A percentile compares a stretch with the other conserved stretches of the same genome.
Evolutionary conservation across 2,888 invertebrate genomes (phyloP).

Genomic region (Flabesymbios commensalis): DNA sequence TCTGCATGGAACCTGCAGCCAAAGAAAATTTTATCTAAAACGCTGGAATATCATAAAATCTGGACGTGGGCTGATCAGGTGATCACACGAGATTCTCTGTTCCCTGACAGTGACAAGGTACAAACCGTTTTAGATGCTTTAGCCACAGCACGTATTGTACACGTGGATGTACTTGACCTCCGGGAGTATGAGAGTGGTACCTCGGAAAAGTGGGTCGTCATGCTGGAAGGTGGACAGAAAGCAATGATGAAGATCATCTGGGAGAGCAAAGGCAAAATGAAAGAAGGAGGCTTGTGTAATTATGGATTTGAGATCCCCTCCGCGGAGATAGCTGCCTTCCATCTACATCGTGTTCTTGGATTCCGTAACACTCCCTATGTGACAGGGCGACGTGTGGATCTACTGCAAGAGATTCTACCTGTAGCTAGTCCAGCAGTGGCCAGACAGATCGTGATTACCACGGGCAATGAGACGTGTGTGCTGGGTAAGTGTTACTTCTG

Average conservation of each 20-base stretch:
- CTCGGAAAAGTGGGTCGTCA: conserved; percentile 36
- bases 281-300: conserved; percentile 33
- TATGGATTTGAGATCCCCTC: conserved; percentile 36
- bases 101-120: conserved; percentile 23
- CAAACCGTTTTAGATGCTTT: conserved; percentile 25
- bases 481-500: conserved; percentile 30
- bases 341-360: conserved; percentile 34
- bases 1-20: too few species aligned
- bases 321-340: conserved; percentile 36
- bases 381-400: conserved; percentile 30
- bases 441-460: conserved; percentile 13
- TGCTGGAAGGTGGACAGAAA: conserved; percentile 36
- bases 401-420: conserved; percentile 31
- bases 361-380: conserved; percentile 38
- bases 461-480: conserved; percentile 29
- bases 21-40: too few species aligned
- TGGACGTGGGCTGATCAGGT: conserved; percentile 27
- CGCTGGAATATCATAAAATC: conserved; percentile 14
- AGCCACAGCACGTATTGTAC: conserved; percentile 23
- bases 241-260: conserved; percentile 35
- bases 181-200: conserved; percentile 32
- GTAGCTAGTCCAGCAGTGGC: conserved; percentile 30
- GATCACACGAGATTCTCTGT: conserved; percentile 20
- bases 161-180: conserved; percentile 27
- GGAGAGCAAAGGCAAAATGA: conserved; percentile 35